Conservation (phyloP, 2,888 invertebrate genomes). For the Cistogaster globosa region DNA sequence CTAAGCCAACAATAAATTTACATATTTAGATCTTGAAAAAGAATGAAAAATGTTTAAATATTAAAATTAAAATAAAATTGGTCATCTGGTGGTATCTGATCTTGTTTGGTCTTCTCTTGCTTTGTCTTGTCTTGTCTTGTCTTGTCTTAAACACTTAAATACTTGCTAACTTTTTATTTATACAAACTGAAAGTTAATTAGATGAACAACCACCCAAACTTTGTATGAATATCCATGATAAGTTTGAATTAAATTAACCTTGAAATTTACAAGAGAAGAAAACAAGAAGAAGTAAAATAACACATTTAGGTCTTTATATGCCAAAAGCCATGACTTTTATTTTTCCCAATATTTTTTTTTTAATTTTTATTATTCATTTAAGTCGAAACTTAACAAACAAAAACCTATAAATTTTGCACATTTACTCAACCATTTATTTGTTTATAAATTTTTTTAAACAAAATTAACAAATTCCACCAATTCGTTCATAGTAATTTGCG, state of each 20-base stretch:
- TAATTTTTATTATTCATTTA: neutral
- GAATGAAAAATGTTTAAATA: too few relatives aligned
- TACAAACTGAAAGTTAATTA: neutral
- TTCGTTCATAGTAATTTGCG: neutral
- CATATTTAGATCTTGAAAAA: too few relatives aligned
- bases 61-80: neutral
- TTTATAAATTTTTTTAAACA: constrained; percentile 5
- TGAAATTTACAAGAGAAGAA: constrained; percentile 39
- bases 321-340: constrained; percentile 33
- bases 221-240: too few relatives aligned
- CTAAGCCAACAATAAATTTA: too few relatives aligned
- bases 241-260: constrained; percentile 24
- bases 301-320: constrained; percentile 15
- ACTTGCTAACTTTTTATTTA: neutral
- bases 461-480: neutral
- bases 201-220: neutral
- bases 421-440: constrained; percentile 10
- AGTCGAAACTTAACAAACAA: constrained; percentile 4
- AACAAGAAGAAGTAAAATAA: neutral
- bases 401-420: constrained; percentile 30
- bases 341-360: constrained; percentile 6
- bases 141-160: neutral
- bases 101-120: neutral
- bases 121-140: neutral
- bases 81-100: neutral